Percentiles rank a stretch among this genome's conserved stretches.
These are phyloP conservation scores for Chaetophractus vellerosus DNA, from an alignment of 2,797 vertebrate species.

Conservation along the genomic window DNA sequence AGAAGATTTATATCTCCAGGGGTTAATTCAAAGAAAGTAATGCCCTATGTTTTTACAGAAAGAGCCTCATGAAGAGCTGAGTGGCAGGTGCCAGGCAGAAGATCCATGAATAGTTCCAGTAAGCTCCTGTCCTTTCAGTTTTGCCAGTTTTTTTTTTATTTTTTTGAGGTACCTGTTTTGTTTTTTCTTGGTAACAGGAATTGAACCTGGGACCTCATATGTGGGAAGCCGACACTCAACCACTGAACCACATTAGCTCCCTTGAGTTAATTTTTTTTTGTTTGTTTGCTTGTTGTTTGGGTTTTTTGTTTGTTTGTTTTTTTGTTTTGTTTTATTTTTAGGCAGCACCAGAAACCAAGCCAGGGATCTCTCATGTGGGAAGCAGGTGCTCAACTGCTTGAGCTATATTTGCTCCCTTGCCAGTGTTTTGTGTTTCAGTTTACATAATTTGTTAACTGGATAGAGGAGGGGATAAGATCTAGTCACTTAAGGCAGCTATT, in stretches of 20 bases:
- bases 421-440: neutral
- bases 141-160: neutral
- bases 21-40: neutral
- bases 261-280: too few species aligned
- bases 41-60: neutral
- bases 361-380: too few species aligned
- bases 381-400: too few species aligned
- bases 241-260: too few species aligned
- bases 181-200: too few species aligned
- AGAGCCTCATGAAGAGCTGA: neutral
- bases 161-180: too few species aligned
- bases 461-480: neutral
- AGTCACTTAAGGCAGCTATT: neutral
- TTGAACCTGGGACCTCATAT: too few species aligned
- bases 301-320: too few species aligned
- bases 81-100: neutral
- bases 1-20: neutral
- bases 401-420: neutral
- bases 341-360: too few species aligned
- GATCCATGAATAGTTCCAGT: neutral
- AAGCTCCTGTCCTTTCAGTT: neutral
- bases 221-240: too few species aligned
- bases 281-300: too few species aligned
- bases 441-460: neutral
- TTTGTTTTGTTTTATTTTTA: too few species aligned